phyloP scores from a whole-genome alignment of 2,797 vertebrate species.

The Petrocephalus schoutedeni region DNA sequence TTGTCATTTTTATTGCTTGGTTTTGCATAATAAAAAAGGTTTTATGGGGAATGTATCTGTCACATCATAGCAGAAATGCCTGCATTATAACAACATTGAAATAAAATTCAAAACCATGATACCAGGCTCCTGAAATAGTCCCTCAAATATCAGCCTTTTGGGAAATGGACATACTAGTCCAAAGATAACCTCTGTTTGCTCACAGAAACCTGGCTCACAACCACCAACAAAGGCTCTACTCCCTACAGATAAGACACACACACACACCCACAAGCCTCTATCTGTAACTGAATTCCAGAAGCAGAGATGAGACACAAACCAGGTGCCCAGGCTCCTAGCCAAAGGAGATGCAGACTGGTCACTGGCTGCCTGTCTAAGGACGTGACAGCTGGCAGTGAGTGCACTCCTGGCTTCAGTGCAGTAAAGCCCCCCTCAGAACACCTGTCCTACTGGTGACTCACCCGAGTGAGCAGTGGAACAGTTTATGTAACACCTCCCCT shows the following conservation, averaged over 20 bases:
- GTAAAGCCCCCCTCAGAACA: neutral
- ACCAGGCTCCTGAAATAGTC: neutral
- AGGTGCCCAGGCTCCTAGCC: neutral
- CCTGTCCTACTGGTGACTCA: conserved; percentile 10
- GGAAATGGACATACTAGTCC: neutral
- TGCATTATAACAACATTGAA: neutral
- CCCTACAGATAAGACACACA: neutral
- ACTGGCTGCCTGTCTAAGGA: neutral
- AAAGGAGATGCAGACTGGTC: neutral
- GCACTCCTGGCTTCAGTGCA: neutral
- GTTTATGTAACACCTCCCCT: conserved; percentile 23
- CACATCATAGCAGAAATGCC: neutral
- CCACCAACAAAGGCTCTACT: neutral
- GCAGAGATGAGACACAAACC: neutral
- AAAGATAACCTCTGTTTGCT: neutral
- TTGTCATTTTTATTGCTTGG: neutral
- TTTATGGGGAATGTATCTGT: neutral
- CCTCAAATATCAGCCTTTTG: neutral
- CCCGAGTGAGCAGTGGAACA: neutral
- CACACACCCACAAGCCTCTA: neutral
- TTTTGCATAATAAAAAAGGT: neutral
- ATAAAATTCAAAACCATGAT: neutral
- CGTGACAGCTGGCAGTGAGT: neutral
- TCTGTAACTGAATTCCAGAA: neutral
- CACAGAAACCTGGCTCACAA: neutral